Conservation (phyloP, 2,888 invertebrate genomes). For the Synanthedon vespiformis region DNA sequence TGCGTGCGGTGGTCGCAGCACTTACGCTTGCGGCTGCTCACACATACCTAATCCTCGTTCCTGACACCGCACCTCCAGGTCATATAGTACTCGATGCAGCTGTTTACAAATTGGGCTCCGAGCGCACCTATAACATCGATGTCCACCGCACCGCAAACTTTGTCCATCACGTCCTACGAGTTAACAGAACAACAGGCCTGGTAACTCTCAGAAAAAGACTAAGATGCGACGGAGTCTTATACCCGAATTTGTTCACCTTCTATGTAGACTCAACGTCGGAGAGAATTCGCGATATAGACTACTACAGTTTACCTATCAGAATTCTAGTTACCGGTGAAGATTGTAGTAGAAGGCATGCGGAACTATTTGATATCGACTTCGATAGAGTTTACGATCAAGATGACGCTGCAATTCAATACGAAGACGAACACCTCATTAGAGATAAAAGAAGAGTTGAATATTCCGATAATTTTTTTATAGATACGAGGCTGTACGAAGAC, state of each 20-base stretch:
- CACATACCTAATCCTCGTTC: conserved; percentile 71
- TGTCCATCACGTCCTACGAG: conserved; percentile 81
- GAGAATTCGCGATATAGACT: conserved; percentile 82
- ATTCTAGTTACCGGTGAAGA: conserved; percentile 79
- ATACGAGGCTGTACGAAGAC: conserved; percentile 60
- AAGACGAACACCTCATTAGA: conserved; percentile 42
- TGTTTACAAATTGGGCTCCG: conserved; percentile 83
- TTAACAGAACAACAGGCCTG: conserved; percentile 80
- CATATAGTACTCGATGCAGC: conserved; percentile 82
- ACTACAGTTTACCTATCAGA: conserved; percentile 83
- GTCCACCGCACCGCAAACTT: conserved; percentile 85
- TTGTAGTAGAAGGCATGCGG: conserved; percentile 75
- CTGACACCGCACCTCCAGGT: conserved; percentile 73
- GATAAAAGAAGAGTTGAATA: conserved; percentile 47
- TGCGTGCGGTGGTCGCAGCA: conserved; percentile 33
- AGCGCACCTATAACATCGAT: conserved; percentile 83
- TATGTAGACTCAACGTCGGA: conserved; percentile 89
- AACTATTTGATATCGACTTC: conserved; percentile 71
- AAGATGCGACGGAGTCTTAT: conserved; percentile 83
- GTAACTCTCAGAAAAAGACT: conserved; percentile 79
- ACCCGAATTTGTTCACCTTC: conserved; percentile 87
- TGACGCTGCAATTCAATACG: conserved; percentile 53
- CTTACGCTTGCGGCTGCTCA: conserved; percentile 36
- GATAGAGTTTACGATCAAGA: conserved; percentile 69
- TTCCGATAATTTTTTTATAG: conserved; percentile 34